Evolutionary conservation across 1,140 invertebrate genomes (phyloP).

Genomic region (Apis laboriosa): DNA sequence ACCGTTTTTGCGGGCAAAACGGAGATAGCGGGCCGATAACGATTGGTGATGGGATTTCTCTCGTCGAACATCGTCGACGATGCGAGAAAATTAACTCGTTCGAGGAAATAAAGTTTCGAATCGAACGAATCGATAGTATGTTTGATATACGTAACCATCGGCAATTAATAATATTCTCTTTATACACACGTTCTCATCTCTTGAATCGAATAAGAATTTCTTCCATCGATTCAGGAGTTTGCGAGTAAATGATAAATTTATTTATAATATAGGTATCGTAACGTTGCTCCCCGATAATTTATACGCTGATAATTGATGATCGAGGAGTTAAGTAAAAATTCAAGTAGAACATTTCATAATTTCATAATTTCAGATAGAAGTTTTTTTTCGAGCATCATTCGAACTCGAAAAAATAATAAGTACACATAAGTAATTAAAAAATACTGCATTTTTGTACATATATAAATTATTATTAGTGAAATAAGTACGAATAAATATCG

Average conservation of each 20-base stretch:
- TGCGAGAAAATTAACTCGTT: not conserved
- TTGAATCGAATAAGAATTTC: too few relatives aligned
- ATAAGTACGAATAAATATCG: conserved; percentile 10
- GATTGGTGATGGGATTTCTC: not conserved
- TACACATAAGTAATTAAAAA: not conserved
- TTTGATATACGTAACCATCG: too few relatives aligned
- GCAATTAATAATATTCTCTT: not conserved
- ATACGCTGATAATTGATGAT: conserved; percentile 32
- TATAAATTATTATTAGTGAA: not conserved
- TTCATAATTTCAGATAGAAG: not conserved
- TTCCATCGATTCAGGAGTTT: too few relatives aligned
- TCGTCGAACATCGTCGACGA: not conserved
- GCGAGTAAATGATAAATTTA: conserved; percentile 18
- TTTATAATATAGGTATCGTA: conserved; percentile 35
- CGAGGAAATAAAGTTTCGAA: too few relatives aligned
- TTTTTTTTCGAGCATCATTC: not conserved
- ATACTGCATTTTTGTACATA: not conserved
- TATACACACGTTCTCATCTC: too few relatives aligned
- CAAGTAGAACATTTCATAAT: conserved; percentile 14
- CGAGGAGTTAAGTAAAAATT: conserved; percentile 26
- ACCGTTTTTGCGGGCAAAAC: not conserved
- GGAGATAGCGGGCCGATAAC: not conserved
- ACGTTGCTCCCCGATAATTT: conserved; percentile 28
- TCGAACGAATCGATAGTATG: too few relatives aligned
- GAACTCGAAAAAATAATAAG: too few relatives aligned